Conservation (phyloP, 2,888 invertebrate species). For the Hypercompe scribonia region DNA sequence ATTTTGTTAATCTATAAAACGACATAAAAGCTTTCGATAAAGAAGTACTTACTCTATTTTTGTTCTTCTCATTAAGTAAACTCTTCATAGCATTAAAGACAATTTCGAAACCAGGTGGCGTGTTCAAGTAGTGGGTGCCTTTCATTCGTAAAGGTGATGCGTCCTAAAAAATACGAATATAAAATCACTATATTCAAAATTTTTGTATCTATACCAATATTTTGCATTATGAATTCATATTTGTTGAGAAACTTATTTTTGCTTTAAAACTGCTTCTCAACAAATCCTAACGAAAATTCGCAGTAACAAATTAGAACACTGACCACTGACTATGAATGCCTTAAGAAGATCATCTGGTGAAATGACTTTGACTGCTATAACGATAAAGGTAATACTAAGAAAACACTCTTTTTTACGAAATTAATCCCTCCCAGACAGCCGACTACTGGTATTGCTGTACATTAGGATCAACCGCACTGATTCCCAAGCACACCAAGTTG, state of each 20-base stretch:
- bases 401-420: no score
- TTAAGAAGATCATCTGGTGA: background rate
- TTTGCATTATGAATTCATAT: background rate
- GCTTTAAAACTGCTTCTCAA: background rate
- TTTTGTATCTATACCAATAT: background rate
- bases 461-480: no score
- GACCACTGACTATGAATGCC: background rate
- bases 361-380: background rate
- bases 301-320: background rate
- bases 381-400: background rate
- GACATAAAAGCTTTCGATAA: background rate
- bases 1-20: background rate
- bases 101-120: constrained; percentile 85
- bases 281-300: background rate
- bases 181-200: background rate
- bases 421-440: no score
- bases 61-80: constrained; percentile 87
- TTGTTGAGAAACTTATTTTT: no score
- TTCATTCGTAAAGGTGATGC: constrained; percentile 87
- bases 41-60: constrained; percentile 77
- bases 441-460: no score
- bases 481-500: no score
- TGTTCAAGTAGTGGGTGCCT: constrained; percentile 86
- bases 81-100: constrained; percentile 83
- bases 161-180: constrained; percentile 74